phyloP scores from a whole-genome alignment of 92 coral and sea anemone genomes.

The Paragorgia papillata region DNA sequence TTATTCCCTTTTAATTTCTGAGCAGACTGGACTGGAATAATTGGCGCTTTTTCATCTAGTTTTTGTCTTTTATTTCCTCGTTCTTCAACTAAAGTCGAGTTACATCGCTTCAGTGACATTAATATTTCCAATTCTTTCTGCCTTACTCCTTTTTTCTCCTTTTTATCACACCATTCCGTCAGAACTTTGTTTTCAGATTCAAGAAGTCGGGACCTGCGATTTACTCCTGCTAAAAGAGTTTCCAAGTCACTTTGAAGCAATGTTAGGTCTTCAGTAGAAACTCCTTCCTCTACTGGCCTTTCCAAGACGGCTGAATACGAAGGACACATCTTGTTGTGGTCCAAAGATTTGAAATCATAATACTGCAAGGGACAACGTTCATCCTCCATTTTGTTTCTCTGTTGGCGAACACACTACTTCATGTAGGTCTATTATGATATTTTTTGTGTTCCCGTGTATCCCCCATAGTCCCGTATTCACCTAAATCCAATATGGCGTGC shows the following conservation, averaged over 20 bases:
- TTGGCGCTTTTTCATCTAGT: slow-evolving; percentile 57
- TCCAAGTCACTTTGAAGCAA: slow-evolving; percentile 95
- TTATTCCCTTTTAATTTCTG: slow-evolving; percentile 61
- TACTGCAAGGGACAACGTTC: slow-evolving; percentile 96
- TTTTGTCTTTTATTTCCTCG: slow-evolving; percentile 68
- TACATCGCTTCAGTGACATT: slow-evolving; percentile 85
- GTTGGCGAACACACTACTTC: no score
- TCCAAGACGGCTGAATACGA: slow-evolving; percentile 81
- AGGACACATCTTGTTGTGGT: slow-evolving; percentile 92
- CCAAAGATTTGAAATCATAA: slow-evolving; percentile 84
- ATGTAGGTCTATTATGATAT: no score
- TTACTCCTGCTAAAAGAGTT: slow-evolving; percentile 93
- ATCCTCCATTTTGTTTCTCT: slow-evolving; percentile 70
- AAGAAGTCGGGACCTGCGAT: slow-evolving; percentile 83
- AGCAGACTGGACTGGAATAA: slow-evolving; percentile 31
- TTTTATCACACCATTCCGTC: slow-evolving; percentile 96
- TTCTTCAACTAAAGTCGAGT: slow-evolving; percentile 69
- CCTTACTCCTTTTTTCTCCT: slow-evolving; percentile 95
- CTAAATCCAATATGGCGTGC: no score
- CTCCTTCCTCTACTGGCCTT: slow-evolving; percentile 75
- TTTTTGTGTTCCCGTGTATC: no score
- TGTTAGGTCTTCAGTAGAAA: slow-evolving; percentile 81
- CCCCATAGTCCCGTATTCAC: no score
- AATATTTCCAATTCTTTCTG: slow-evolving; percentile 94
- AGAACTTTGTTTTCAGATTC: slow-evolving; percentile 93